Base-by-base conservation (phyloP, 2,888 invertebrate genomes). In the Diogma glabrata region DNA sequence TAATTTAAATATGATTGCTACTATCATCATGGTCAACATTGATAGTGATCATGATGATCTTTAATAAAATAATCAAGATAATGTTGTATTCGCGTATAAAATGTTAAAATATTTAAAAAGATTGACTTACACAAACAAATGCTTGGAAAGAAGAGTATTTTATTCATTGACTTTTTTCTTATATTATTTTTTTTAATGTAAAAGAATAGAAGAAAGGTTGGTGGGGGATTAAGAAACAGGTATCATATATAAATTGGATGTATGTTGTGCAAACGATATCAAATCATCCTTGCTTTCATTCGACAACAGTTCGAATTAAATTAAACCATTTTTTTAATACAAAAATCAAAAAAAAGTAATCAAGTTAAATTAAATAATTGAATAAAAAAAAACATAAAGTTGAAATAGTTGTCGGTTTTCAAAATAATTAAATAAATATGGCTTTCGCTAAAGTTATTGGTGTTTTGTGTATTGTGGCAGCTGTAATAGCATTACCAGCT, bases 401-500 rank as follows among this genome's bases (percentile, higher is more conserved):
- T 7, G 19, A 14, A 17, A 30, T 24, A n/a, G n/a, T n/a, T n/a
- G n/a, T n/a, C n/a, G 17, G 9, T 24, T 22, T 23, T 33, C 14
- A 4, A 19, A 45, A 22, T 33, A 23, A 50, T 43, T 16, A 46
- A 46, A 50, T 58, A 59, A 57, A 51, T 63, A 72, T 69, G 65
- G 71, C 72, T 60, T 63, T 64, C 59, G 69, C 66, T 64, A 73
- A 71, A 70, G 62, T 72, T 64, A 64, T 71, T 65, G 72, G 71
- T 66, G 64, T 74, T 63, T 65, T 75, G 72, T 75, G 74, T 69
- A 62, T 72, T 62, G 73, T 76, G 63, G 72, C 72, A 56, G 73
- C 75, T 59, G 74, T 78, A 59, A 64, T 72, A 63, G 81, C 82
- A 59, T 74, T 82, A 59, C 85, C 86, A 62, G 81, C 85, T 47